These are phyloP conservation scores for Tetranychus piercei DNA, from an alignment of 2,888 invertebrate genomes.

Conservation along the genomic window DNA sequence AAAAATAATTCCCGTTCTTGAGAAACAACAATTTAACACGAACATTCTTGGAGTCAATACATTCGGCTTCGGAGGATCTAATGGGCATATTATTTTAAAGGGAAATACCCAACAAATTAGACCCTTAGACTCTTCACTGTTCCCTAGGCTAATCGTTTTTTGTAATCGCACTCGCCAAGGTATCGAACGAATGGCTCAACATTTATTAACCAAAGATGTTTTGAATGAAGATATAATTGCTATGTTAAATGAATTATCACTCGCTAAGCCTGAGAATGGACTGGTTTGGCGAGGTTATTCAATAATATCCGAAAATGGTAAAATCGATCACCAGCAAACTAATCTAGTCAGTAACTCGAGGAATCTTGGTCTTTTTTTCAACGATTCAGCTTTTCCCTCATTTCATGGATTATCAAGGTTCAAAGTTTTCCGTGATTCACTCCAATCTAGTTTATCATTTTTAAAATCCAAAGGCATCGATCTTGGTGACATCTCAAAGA, in stretches of 20 bases:
- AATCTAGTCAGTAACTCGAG: background rate
- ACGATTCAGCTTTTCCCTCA: background rate
- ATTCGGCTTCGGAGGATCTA: constrained; percentile 41
- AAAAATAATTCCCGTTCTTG: constrained; percentile 36
- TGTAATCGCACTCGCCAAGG: constrained; percentile 60
- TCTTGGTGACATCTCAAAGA: constrained; percentile 29
- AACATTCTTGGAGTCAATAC: constrained; percentile 38
- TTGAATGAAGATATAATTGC: background rate
- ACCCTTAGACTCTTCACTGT: background rate
- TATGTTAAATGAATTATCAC: background rate
- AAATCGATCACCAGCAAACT: constrained; percentile 30
- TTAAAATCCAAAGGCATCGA: background rate
- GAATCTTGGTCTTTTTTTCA: background rate
- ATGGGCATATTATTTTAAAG: constrained; percentile 31
- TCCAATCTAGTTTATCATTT: background rate
- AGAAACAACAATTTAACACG: constrained; percentile 33
- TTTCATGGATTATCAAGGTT: background rate
- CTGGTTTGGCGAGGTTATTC: constrained; percentile 6
- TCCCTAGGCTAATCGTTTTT: constrained; percentile 42
- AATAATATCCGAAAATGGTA: constrained; percentile 24
- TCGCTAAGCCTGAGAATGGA: background rate
- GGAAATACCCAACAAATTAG: constrained; percentile 21
- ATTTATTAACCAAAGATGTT: background rate
- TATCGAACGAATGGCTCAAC: background rate
- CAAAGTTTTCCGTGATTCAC: background rate